A percentile compares a stretch with the other conserved stretches of the same genome.
These are phyloP conservation scores for Echinops telfairi DNA, from an alignment of 2,113 vertebrate genomes.

Conservation along the genomic window DNA sequence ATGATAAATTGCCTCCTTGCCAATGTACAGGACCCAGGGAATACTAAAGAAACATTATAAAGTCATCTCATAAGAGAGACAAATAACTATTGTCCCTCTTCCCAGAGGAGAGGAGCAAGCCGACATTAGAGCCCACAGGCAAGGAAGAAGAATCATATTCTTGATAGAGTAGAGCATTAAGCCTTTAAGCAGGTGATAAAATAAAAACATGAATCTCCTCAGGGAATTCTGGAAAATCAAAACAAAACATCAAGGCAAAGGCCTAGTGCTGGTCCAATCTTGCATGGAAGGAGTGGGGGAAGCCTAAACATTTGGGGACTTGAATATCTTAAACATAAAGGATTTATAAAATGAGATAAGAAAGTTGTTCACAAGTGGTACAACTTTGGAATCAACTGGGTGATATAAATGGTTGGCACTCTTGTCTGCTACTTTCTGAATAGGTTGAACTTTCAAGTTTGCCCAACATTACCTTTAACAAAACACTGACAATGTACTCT, in stretches of 20 bases:
- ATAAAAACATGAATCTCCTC: neutral
- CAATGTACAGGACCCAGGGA: slow-evolving; percentile 5
- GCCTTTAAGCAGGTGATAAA: neutral
- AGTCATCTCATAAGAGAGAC: neutral
- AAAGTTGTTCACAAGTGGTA: neutral
- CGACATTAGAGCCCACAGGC: too few species aligned
- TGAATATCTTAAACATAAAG: neutral
- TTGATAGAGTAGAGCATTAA: neutral
- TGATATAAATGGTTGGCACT: neutral
- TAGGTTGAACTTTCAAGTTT: neutral
- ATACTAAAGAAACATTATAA: slow-evolving; percentile 8
- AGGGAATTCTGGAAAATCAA: neutral
- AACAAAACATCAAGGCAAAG: neutral
- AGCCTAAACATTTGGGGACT: neutral
- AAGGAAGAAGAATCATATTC: neutral
- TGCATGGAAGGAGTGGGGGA: neutral
- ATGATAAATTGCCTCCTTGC: slow-evolving; percentile 84
- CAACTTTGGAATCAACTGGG: neutral
- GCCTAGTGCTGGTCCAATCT: neutral
- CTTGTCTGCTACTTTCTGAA: neutral
- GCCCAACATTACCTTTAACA: neutral
- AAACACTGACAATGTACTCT: neutral
- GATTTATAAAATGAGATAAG: neutral
- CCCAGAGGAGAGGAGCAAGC: too few species aligned
- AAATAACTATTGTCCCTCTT: neutral